Evolutionary conservation across 2,113 vertebrate genomes (phyloP).

Genomic region (Neogobius melanostomus): DNA sequence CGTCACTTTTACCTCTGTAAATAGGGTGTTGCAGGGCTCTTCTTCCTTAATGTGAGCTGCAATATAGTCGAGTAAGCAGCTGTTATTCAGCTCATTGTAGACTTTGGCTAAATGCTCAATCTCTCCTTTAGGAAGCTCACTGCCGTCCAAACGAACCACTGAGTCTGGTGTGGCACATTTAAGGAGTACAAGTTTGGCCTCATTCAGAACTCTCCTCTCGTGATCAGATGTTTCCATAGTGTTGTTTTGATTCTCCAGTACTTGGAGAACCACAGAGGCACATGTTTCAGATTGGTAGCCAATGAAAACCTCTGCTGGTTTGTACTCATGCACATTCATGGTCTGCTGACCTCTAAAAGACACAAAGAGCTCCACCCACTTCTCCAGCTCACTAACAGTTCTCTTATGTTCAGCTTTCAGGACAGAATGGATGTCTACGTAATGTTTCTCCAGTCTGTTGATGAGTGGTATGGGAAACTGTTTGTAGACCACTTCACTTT

Average conservation of each 20-base stretch:
- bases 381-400: conserved; percentile 73
- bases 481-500: no score
- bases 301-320: conserved; percentile 84
- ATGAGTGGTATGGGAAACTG: no score
- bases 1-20: conserved; percentile 84
- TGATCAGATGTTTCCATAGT: conserved; percentile 18
- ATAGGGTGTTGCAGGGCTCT: conserved; percentile 30
- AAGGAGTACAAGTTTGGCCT: conserved; percentile 80
- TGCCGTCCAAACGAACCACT: conserved; percentile 79
- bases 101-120: conserved; percentile 55
- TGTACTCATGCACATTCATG: conserved; percentile 68
- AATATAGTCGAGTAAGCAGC: conserved; percentile 84
- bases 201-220: conserved; percentile 48
- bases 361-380: conserved; percentile 81
- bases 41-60: conserved; percentile 53
- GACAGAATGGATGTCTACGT: conserved; percentile 87
- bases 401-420: conserved; percentile 77
- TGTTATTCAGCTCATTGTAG: conserved; percentile 86
- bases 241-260: conserved; percentile 60
- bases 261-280: conserved; percentile 87
- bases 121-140: conserved; percentile 51
- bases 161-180: conserved; percentile 91
- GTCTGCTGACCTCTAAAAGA: conserved; percentile 33
- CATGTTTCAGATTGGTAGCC: conserved; percentile 91
- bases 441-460: no score